Conservation (phyloP, 1,140 invertebrate species). For the Drosophila sechellia region DNA sequence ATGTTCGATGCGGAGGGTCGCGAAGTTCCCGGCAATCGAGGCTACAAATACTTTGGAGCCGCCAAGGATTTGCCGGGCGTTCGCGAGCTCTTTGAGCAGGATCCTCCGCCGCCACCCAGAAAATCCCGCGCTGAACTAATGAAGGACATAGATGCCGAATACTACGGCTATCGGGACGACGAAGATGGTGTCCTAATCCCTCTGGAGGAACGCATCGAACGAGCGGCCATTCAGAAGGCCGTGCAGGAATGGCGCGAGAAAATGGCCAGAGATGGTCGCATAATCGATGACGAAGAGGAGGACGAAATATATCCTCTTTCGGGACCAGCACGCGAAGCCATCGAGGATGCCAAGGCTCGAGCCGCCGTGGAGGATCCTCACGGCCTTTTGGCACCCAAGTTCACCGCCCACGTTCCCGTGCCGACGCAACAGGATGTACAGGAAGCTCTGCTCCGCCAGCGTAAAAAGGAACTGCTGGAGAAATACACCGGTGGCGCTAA, state of each 20-base stretch:
- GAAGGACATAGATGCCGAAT: slow-evolving; percentile 99
- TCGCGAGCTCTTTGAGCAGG: slow-evolving; percentile 98
- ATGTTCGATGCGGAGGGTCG: slow-evolving; percentile 98
- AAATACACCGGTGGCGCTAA: slow-evolving; percentile 86
- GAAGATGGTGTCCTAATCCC: slow-evolving; percentile 98
- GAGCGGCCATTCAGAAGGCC: slow-evolving; percentile 87
- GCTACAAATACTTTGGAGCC: slow-evolving; percentile 99
- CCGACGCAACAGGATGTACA: slow-evolving; percentile 96
- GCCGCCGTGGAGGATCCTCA: slow-evolving; percentile 60
- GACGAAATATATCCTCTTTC: slow-evolving; percentile 84
- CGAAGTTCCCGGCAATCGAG: slow-evolving; percentile 98
- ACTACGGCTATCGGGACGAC: slow-evolving; percentile 99
- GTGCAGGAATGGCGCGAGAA: slow-evolving; percentile 89
- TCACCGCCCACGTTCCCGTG: slow-evolving; percentile 93
- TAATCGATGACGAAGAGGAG: slow-evolving; percentile 86
- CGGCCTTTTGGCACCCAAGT: slow-evolving; percentile 85
- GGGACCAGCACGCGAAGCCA: slow-evolving; percentile 67
- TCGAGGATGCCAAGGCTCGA: slow-evolving; percentile 60
- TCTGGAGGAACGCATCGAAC: slow-evolving; percentile 93
- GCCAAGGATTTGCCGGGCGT: slow-evolving; percentile 99
- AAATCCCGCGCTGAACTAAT: slow-evolving; percentile 98
- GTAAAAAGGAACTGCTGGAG: slow-evolving; percentile 95
- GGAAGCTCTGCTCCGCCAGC: slow-evolving; percentile 93
- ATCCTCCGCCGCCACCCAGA: slow-evolving; percentile 93
- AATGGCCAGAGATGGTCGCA: slow-evolving; percentile 86